These are phyloP conservation scores for Axea sp. DNA, from an alignment of 2,888 invertebrate species.

Conservation along the genomic window DNA sequence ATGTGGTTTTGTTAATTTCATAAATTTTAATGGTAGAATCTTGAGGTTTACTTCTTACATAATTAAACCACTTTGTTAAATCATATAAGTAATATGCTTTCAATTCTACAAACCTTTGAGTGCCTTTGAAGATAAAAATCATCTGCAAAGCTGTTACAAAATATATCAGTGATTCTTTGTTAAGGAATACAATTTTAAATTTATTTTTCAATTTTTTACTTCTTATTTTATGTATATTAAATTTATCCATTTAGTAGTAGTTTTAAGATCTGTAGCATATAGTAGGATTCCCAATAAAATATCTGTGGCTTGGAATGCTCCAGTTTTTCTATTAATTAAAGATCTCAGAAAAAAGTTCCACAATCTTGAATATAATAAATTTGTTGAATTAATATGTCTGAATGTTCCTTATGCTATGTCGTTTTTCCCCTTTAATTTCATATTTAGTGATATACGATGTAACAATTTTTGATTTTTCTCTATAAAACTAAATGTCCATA, in stretches of 20 bases:
- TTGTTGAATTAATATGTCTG: background rate
- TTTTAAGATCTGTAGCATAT: conserved; percentile 69
- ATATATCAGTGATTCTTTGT: background rate
- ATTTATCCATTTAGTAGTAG: conserved; percentile 72
- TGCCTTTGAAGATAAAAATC: no score
- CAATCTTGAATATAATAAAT: background rate
- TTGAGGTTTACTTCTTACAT: background rate
- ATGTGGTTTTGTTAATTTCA: background rate
- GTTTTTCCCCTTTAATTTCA: background rate
- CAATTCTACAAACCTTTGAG: background rate
- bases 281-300: conserved; percentile 68
- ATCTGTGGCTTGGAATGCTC: conserved; percentile 68
- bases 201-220: conserved; percentile 8
- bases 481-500: background rate
- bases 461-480: conserved; percentile 1
- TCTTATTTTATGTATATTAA: conserved; percentile 55
- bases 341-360: conserved; percentile 65
- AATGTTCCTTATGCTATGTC: no score
- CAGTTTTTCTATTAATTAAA: conserved; percentile 70
- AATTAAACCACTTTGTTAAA: background rate
- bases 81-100: background rate
- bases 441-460: conserved; percentile 1
- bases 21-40: conserved; percentile 25
- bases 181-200: conserved; percentile 8
- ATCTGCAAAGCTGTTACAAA: background rate